Evolutionary conservation across 1,140 invertebrate species (phyloP).

Genomic region (Papilio polyxenes): DNA sequence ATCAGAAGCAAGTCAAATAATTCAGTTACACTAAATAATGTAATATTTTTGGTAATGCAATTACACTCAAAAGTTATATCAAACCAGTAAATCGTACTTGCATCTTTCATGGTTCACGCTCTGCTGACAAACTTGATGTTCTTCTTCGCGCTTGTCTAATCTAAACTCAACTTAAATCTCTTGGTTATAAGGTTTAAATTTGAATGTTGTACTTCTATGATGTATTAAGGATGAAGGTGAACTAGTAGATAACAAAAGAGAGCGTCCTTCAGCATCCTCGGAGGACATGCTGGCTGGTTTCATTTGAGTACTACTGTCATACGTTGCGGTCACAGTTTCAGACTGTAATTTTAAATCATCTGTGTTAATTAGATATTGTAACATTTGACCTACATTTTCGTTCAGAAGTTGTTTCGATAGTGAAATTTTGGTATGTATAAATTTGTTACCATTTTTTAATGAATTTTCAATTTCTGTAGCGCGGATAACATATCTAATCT

Average conservation of each 20-base stretch:
- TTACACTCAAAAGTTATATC: slow-evolving; percentile 44
- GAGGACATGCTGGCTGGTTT: slow-evolving; percentile 65
- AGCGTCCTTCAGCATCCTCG: slow-evolving; percentile 69
- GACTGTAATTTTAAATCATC: slow-evolving; percentile 43
- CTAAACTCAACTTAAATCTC: slow-evolving; percentile 53
- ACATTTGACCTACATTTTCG: background rate
- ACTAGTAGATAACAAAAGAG: slow-evolving; percentile 69
- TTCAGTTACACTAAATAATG: slow-evolving; percentile 12
- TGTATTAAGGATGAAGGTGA: slow-evolving; percentile 59
- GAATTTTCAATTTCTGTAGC: background rate
- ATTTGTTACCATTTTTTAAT: background rate
- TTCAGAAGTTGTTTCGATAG: background rate
- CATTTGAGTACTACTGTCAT: slow-evolving; percentile 67
- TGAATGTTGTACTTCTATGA: slow-evolving; percentile 26
- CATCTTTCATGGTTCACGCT: slow-evolving; percentile 74
- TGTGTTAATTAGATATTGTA: slow-evolving; percentile 39
- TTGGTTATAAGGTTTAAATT: slow-evolving; percentile 44
- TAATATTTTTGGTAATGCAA: slow-evolving; percentile 32
- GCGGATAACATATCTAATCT: background rate
- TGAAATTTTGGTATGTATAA: slow-evolving; percentile 31
- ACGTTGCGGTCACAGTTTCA: slow-evolving; percentile 49
- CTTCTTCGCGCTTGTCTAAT: slow-evolving; percentile 49
- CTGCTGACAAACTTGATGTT: slow-evolving; percentile 62
- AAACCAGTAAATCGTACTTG: slow-evolving; percentile 48
- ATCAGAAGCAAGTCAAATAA: background rate